Conservation (phyloP, 2,113 vertebrate species). For the Fregata magnificens region DNA sequence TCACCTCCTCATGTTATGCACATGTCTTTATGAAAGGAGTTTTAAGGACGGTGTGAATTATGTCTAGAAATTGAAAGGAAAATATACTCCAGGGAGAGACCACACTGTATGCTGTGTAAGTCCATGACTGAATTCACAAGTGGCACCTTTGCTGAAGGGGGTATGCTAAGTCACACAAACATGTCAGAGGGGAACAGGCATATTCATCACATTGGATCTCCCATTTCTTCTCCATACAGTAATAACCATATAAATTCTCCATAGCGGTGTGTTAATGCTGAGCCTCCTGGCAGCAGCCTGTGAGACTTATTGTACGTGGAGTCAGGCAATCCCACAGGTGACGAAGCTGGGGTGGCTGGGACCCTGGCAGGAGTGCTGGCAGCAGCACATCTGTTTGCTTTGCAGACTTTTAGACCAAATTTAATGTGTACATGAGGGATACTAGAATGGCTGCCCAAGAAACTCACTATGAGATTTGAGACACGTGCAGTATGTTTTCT, state of each 20-base stretch:
- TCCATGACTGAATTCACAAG: not conserved
- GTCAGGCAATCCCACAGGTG: not conserved
- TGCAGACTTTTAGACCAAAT: not conserved
- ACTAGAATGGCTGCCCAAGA: not conserved
- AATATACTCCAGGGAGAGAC: not conserved
- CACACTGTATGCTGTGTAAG: not conserved
- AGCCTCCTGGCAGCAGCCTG: not conserved
- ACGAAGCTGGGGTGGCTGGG: not conserved
- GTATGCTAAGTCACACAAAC: not conserved
- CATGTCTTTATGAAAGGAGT: not conserved
- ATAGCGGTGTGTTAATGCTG: not conserved
- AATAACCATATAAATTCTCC: not conserved
- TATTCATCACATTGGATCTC: not conserved
- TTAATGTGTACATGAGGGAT: not conserved
- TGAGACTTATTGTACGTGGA: rapidly evolving
- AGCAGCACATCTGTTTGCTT: not conserved
- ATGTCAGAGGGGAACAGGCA: not conserved
- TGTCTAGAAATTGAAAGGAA: not conserved
- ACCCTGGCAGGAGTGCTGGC: not conserved
- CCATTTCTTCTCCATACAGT: not conserved
- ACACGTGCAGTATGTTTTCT: not conserved
- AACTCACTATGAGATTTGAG: not conserved
- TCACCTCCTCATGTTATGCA: not conserved
- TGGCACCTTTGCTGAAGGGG: not conserved
- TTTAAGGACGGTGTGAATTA: not conserved